These are phyloP conservation scores for Brenthis ino DNA, from an alignment of 2,888 invertebrate genomes.

Conservation along the genomic window DNA sequence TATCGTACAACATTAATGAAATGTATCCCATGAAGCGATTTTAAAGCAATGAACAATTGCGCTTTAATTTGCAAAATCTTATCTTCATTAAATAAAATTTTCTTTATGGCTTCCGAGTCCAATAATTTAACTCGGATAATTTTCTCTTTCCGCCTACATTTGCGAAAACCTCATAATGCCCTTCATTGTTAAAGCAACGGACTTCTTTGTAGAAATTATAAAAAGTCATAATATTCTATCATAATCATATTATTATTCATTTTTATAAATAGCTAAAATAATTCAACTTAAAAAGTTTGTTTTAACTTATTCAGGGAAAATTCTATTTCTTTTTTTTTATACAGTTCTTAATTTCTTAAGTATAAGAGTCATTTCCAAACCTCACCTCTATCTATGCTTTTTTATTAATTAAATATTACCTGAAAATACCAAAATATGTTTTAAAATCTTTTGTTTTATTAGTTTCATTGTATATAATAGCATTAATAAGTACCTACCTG, in stretches of 20 bases:
- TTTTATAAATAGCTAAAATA: neutral
- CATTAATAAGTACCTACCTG: no score
- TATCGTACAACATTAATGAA: conserved; percentile 27
- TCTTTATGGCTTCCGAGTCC: conserved; percentile 72
- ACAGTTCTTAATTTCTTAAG: no score
- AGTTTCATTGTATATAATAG: no score
- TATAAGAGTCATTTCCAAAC: no score
- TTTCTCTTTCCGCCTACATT: conserved; percentile 62
- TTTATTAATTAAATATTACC: no score
- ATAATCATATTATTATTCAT: conserved; percentile 7
- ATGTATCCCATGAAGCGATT: conserved; percentile 35
- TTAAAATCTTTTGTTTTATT: no score
- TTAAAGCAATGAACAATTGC: conserved; percentile 55
- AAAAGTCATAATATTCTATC: neutral
- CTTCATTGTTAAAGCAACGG: conserved; percentile 35
- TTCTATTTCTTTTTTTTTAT: no score
- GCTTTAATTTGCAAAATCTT: conserved; percentile 61
- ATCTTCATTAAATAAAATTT: conserved; percentile 70
- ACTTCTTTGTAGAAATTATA: conserved; percentile 21
- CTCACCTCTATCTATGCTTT: no score
- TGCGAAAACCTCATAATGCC: conserved; percentile 60
- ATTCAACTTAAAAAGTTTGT: no score
- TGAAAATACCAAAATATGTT: no score
- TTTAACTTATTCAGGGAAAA: no score
- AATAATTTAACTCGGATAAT: conserved; percentile 71